These are phyloP conservation scores for Cataglyphis cursor DNA, from an alignment of 2,888 invertebrate genomes.

Conservation along the genomic window DNA sequence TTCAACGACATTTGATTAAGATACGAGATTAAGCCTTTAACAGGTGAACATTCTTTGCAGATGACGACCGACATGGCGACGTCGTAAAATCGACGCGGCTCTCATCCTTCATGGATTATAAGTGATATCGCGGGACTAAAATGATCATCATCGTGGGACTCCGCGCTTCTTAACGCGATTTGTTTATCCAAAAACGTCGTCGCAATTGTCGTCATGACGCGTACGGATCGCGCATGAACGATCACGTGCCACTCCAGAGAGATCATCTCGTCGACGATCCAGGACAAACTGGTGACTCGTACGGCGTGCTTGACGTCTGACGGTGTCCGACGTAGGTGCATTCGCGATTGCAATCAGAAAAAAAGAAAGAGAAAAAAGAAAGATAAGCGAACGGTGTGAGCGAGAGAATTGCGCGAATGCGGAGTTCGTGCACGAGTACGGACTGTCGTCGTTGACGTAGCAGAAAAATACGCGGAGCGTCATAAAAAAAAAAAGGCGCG, in stretches of 20 bases:
- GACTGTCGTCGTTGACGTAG: conserved; percentile 22
- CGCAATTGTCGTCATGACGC: conserved; percentile 35
- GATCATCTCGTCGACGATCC: background rate
- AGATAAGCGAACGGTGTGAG: background rate
- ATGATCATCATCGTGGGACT: conserved; percentile 41
- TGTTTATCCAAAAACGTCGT: background rate
- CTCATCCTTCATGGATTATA: conserved; percentile 32
- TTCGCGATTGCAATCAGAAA: conserved; percentile 14
- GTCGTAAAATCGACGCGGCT: conserved; percentile 70
- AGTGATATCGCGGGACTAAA: conserved; percentile 10
- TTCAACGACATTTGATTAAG: conserved; percentile 1
- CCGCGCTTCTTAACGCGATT: conserved; percentile 40
- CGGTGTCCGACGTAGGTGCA: background rate
- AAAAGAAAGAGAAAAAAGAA: background rate
- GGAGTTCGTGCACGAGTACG: conserved; percentile 25
- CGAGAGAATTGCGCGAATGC: conserved; percentile 51
- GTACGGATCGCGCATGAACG: conserved; percentile 47
- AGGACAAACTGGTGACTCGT: conserved; percentile 23
- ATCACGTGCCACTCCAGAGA: conserved; percentile 17
- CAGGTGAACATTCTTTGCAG: conserved; percentile 66
- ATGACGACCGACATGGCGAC: conserved; percentile 70
- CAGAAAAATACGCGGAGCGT: conserved; percentile 56
- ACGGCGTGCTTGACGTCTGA: background rate
- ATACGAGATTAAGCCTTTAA: conserved; percentile 38
- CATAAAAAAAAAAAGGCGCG: conserved; percentile 32